Base-by-base conservation (phyloP, 1,140 invertebrate species). In the Limonius californicus region DNA sequence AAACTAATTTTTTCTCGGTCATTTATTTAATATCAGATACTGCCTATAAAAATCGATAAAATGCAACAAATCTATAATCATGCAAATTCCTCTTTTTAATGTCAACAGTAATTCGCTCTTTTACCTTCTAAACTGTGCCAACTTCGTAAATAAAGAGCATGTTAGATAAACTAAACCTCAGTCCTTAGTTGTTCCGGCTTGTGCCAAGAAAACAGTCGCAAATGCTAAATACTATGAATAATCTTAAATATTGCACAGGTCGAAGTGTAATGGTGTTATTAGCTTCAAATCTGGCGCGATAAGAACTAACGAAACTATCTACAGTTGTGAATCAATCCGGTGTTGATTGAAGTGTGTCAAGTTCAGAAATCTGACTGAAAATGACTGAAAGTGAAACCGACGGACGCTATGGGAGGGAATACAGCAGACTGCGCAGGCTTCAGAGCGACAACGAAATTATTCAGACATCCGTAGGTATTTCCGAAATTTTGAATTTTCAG, bases 371-470 rank as follows among this genome's bases (percentile, higher is more conserved):
- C 27, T 32, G 4, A 45, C n/a, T 18, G 45, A 18, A 18, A 50
- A 50, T 50, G 45, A 50, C 14, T 50, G 45, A 50, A 21, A 27
- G 21, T 27, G 14, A 47, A 50, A 27, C 50, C 23, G 59, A 43
- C 35, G 59, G 59, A 9, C 53, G 54, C 64, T 89, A 88, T 71
- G 81, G 81, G 1, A 80, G 82, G 67, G 86, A 87, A 65, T 89
- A 88, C 59, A 80, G 78, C 42, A 79, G 84, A 66, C 69, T 87
- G 32, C 73, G 84, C 58, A 79, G 85, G 65, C 68, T 87, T 0
- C 87, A 85, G 1, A 84, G 82, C 64, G 84, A 85, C 73, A 78
- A 84, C 57, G 81, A 84, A 62, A 78, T 81, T 50, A 75, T 82
- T 66, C 79, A 82, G 69, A 76, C 82, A 53, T 85, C 81, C 65